A percentile compares a stretch with the other conserved stretches of the same genome.
phyloP scores from a whole-genome alignment of 2,797 vertebrate genomes.

The Molossus molossus region DNA sequence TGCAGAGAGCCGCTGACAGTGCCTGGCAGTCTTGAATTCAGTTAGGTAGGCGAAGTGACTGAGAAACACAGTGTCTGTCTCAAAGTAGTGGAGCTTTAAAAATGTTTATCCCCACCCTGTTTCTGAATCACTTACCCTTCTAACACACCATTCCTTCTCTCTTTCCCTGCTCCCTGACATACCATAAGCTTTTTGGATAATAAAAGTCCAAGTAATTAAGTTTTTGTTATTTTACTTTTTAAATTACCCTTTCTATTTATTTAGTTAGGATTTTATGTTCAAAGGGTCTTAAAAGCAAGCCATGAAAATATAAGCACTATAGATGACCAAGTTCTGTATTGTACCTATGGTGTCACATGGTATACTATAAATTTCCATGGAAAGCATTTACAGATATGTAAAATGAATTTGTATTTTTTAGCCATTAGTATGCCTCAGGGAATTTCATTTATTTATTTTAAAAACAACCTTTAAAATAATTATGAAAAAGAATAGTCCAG shows the following conservation, averaged over 20 bases:
- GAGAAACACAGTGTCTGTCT: neutral
- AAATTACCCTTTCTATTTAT: neutral
- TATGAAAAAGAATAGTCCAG: neutral
- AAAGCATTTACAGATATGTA: constrained; percentile 20
- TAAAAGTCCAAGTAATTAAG: neutral
- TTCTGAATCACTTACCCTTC: neutral
- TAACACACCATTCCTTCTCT: neutral
- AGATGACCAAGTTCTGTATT: neutral
- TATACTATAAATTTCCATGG: neutral
- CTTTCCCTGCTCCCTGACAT: neutral
- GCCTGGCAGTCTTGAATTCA: neutral
- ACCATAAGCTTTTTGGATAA: neutral
- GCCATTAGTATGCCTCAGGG: neutral
- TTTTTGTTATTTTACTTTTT: constrained; percentile 35
- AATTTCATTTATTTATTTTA: constrained; percentile 22
- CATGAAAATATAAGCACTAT: neutral
- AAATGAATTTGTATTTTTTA: constrained; percentile 48
- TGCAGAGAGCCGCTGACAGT: neutral
- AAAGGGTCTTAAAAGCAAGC: neutral
- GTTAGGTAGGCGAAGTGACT: neutral
- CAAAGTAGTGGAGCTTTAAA: neutral
- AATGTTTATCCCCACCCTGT: neutral
- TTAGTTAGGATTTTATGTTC: constrained; percentile 44
- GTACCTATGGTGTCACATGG: neutral
- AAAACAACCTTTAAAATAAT: constrained; percentile 39